Conservation (phyloP, 1,140 invertebrate genomes). For the Antheraea pernyi region DNA sequence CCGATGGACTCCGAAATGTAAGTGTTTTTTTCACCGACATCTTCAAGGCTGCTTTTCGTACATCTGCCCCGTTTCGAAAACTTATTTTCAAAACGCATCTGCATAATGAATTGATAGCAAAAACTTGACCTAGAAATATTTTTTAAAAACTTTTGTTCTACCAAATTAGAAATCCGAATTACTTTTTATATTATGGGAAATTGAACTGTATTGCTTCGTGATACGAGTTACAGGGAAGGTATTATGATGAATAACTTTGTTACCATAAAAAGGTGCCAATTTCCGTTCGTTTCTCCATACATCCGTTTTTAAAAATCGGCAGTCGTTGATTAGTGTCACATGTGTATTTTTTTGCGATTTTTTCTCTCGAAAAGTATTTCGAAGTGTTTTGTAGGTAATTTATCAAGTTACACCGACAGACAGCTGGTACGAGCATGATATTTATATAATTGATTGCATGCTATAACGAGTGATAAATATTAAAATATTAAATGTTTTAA, state of each 20-base stretch:
- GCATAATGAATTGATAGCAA: constrained; percentile 75
- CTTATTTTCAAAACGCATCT: constrained; percentile 64
- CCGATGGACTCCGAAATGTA: constrained; percentile 48
- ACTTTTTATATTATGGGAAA: neutral
- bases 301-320: constrained; percentile 74
- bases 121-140: constrained; percentile 74
- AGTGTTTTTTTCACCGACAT: constrained; percentile 59
- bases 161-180: constrained; percentile 17
- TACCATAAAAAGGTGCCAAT: constrained; percentile 72
- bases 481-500: too few relatives aligned
- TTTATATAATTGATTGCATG: neutral
- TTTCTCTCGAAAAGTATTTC: neutral
- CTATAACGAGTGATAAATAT: neutral
- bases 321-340: constrained; percentile 21
- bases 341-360: constrained; percentile 15
- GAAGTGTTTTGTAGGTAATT: constrained; percentile 39
- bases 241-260: constrained; percentile 18
- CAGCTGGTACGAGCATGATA: constrained; percentile 44
- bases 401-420: constrained; percentile 51
- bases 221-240: constrained; percentile 16
- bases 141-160: constrained; percentile 57
- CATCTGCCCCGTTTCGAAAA: constrained; percentile 62
- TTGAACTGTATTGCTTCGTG: constrained; percentile 23
- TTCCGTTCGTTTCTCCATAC: constrained; percentile 64
- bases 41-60: constrained; percentile 59